Evolutionary conservation across 2,113 vertebrate genomes (phyloP).

Genomic region (Tenebrosternarchus preto): DNA sequence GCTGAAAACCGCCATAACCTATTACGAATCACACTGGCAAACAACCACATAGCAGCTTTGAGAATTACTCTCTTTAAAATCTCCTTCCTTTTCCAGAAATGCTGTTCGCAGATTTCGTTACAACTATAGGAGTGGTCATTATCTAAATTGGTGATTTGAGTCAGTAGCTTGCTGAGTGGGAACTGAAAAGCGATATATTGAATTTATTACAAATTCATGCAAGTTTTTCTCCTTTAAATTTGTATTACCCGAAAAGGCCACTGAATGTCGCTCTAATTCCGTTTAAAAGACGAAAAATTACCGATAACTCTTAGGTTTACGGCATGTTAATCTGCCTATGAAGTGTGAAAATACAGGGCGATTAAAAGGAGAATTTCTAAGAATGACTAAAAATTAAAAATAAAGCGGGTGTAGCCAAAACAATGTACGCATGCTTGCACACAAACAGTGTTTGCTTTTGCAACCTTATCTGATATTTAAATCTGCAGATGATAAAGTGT

Average conservation of each 20-base stretch:
- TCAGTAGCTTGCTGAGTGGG: background rate
- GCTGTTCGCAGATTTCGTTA: background rate
- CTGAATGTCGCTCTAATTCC: no score
- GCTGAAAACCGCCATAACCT: background rate
- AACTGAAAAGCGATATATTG: background rate
- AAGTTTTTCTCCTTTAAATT: no score
- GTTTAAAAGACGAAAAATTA: no score
- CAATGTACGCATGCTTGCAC: conserved; percentile 37
- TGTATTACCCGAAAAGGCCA: no score
- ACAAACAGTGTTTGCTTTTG: background rate
- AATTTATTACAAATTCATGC: no score
- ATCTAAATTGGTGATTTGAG: background rate
- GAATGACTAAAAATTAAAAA: background rate
- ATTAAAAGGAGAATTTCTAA: background rate
- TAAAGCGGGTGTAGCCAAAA: conserved; percentile 56
- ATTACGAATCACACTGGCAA: background rate
- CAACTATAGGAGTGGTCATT: background rate
- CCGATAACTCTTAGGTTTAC: no score
- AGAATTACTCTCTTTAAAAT: no score
- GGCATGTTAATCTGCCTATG: no score
- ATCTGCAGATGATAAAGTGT: background rate
- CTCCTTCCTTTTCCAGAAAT: background rate
- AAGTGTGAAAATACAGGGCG: no score
- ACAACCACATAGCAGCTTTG: background rate
- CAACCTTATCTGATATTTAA: background rate